Conservation (phyloP, 2,888 invertebrate species). For the Spicauda simplicius region DNA sequence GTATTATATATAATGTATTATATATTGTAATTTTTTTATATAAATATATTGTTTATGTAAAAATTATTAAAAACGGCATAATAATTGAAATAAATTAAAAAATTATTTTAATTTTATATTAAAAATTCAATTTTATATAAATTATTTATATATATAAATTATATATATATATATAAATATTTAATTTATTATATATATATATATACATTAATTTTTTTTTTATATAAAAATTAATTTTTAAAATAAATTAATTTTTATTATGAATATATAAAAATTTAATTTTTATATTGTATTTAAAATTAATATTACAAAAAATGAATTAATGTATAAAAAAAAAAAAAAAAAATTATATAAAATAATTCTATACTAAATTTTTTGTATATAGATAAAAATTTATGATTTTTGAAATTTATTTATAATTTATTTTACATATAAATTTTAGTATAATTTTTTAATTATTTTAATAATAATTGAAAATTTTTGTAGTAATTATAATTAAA, state of each 20-base stretch:
- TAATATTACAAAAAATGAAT: slow-evolving; percentile 48
- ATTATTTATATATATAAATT: too few relatives aligned
- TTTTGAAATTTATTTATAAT: slow-evolving; percentile 74
- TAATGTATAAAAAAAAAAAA: slow-evolving; percentile 57
- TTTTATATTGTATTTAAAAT: slow-evolving; percentile 45
- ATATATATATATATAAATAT: too few relatives aligned
- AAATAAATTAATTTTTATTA: too few relatives aligned
- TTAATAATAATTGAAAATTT: slow-evolving; percentile 63
- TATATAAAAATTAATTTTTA: too few relatives aligned
- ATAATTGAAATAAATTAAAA: too few relatives aligned
- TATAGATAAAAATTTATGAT: slow-evolving; percentile 78
- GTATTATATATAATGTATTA: too few relatives aligned
- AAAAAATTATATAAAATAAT: too few relatives aligned
- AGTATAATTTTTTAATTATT: slow-evolving; percentile 67
- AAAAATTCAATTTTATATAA: slow-evolving; percentile 67
- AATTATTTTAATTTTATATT: too few relatives aligned
- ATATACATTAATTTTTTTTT: too few relatives aligned
- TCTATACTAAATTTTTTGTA: slow-evolving; percentile 53
- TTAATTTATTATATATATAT: too few relatives aligned
- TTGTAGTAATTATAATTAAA: slow-evolving; percentile 67
- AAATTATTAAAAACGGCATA: too few relatives aligned
- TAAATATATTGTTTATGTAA: slow-evolving; percentile 44
- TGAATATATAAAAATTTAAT: slow-evolving; percentile 44
- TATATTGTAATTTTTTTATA: too few relatives aligned
- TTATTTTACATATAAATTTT: slow-evolving; percentile 85